Evolutionary conservation across 64 coral and sea anemone species (phyloP), one percentile per base, ranked within the genome.

Genomic region (Dendronephthya gigantea): DNA sequence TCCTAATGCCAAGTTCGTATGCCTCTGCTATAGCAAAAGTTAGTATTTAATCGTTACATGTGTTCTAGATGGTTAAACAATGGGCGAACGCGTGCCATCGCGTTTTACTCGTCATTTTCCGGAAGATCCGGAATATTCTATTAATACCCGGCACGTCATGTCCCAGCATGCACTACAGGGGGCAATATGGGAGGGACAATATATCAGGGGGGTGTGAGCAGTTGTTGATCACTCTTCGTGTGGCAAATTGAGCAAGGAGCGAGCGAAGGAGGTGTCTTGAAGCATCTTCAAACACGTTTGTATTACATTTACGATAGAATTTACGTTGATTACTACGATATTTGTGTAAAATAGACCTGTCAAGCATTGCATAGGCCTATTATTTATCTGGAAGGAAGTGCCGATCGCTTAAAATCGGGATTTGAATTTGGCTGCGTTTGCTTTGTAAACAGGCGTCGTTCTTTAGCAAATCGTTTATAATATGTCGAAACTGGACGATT

Each of bases 401-500:
- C 15, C 19, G 2, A 28, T 79, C 36, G 72, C 2, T 30, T 19
- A 33, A 79, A 35, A 36, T 79, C 36, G 72, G 36, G 0, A 16
- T 19, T 79, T 36, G 36, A 79, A 79, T 19, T 3, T 6, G 37
- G 72, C 25, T 79, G 22, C 32, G 29, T 39, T 79, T 79, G 15
- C 1, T 19, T 12, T 2, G 19, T 79, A 2, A 12, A 16, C 15
- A 79, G 30, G 36, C 29, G 30, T 15, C n/a, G 15, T 4, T 33
- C 29, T 79, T 17, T 6, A 66, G 12, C 15, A 2, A 16, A 10
- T 79, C 72, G 32, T 39, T n/a, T n/a, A n/a, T n/a, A n/a, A n/a
- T 36, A 79, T 79, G 72, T 79, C 72, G 72, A 39, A 34, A 9
- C 72, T 79, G 27, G 72, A 79, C 14, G 72, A 79, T 34, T 79